A percentile compares a stretch with the other conserved stretches of the same genome.
Evolutionary conservation across 2,888 invertebrate species (phyloP).

Genomic region (Margaritifera margaritifera): DNA sequence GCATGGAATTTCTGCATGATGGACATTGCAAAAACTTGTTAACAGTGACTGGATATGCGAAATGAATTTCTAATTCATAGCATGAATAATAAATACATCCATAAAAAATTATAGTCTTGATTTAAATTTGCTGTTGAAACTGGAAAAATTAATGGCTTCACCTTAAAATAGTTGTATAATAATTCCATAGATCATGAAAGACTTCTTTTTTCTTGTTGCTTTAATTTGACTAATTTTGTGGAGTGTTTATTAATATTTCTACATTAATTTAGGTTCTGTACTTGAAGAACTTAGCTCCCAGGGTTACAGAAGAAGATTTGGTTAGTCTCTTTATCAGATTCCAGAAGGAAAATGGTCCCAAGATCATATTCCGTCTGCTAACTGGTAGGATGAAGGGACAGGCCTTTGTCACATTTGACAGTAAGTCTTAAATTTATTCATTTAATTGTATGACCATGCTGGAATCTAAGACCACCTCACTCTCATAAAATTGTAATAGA

Average conservation of each 20-base stretch:
- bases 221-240: background rate
- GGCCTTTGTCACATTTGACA: slow-evolving; percentile 67
- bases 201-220: background rate
- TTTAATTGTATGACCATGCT: background rate
- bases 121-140: too few relatives aligned
- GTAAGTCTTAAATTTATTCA: slow-evolving; percentile 37
- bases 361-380: slow-evolving; percentile 56
- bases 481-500: background rate
- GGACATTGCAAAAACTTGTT: too few relatives aligned
- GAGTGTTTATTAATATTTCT: background rate
- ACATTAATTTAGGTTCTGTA: slow-evolving; percentile 56
- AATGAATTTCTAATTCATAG: too few relatives aligned
- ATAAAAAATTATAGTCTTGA: too few relatives aligned
- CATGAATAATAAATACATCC: too few relatives aligned
- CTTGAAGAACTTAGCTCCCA: slow-evolving; percentile 64
- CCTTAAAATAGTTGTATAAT: too few relatives aligned
- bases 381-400: slow-evolving; percentile 68
- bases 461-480: background rate
- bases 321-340: slow-evolving; percentile 61
- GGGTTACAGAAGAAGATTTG: slow-evolving; percentile 60
- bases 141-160: too few relatives aligned
- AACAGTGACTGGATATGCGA: too few relatives aligned
- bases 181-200: background rate
- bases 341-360: slow-evolving; percentile 32
- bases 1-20: too few relatives aligned